phyloP scores from a whole-genome alignment of 2,888 invertebrate species.

The Glyphotaelius pellucidus region DNA sequence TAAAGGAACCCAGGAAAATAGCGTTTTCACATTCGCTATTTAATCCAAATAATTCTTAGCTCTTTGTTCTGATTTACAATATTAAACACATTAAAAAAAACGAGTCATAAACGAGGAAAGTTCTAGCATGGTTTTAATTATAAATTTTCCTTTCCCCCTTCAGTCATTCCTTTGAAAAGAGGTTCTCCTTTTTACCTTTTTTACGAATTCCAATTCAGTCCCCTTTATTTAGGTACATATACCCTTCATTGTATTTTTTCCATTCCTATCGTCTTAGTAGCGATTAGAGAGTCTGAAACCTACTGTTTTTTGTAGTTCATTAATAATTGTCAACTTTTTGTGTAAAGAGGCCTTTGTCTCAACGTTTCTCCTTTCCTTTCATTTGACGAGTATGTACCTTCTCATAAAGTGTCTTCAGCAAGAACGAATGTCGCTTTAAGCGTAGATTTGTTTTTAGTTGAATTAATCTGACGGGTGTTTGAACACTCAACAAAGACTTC shows the following conservation, averaged over 20 bases:
- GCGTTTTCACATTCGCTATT: neutral
- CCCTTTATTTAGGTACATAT: neutral
- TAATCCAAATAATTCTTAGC: neutral
- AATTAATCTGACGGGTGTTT: neutral
- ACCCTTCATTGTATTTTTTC: constrained; percentile 26
- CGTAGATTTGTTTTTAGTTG: neutral
- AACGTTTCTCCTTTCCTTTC: neutral
- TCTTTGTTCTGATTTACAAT: neutral
- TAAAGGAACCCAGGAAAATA: too few species aligned
- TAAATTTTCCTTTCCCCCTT: neutral
- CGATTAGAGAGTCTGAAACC: constrained; percentile 28
- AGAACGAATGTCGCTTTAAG: neutral
- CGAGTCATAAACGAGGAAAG: neutral
- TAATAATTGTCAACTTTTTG: constrained; percentile 28
- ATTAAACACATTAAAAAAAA: neutral
- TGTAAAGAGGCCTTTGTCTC: constrained; percentile 25
- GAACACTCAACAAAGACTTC: neutral
- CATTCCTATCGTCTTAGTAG: constrained; percentile 11
- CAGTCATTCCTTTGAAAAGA: neutral
- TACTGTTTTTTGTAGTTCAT: constrained; percentile 22
- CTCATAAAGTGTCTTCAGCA: neutral
- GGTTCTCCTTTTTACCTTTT: neutral
- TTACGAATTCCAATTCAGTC: neutral
- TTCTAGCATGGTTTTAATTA: neutral
- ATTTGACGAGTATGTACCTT: neutral